Conservation (phyloP, 2,113 vertebrate species). For the Coptodon rendalli region DNA sequence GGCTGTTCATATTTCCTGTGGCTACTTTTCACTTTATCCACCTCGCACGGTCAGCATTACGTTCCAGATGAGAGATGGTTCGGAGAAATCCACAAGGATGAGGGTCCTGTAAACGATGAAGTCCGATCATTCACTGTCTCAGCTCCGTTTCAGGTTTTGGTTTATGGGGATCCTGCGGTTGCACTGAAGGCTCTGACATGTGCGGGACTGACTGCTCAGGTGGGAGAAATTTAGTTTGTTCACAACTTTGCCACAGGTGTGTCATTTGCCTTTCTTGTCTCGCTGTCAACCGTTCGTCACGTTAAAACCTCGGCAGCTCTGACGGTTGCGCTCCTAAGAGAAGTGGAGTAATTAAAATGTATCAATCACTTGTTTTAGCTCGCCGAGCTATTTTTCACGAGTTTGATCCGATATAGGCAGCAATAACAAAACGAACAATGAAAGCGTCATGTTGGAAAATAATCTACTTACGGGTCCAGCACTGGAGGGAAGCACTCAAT, state of each 20-base stretch:
- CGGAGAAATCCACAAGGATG: constrained; percentile 26
- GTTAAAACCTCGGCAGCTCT: constrained; percentile 49
- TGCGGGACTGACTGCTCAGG: constrained; percentile 43
- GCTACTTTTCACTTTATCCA: constrained; percentile 42
- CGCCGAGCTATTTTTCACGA: background rate
- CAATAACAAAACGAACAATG: constrained; percentile 58
- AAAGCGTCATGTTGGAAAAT: constrained; percentile 62
- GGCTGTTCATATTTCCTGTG: constrained; percentile 37
- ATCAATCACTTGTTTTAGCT: constrained; percentile 50
- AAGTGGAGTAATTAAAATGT: constrained; percentile 58
- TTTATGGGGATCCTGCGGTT: constrained; percentile 11
- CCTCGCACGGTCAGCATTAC: constrained; percentile 48
- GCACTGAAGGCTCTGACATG: constrained; percentile 20
- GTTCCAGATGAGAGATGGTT: constrained; percentile 38
- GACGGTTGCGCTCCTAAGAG: constrained; percentile 50
- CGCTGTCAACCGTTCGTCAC: constrained; percentile 41
- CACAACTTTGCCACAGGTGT: constrained; percentile 55
- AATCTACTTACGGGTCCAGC: constrained; percentile 67
- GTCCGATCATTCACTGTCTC: constrained; percentile 32
- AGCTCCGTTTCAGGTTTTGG: constrained; percentile 1
- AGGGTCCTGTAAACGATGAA: constrained; percentile 25
- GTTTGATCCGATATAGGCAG: constrained; percentile 33
- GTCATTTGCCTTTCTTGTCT: constrained; percentile 41
- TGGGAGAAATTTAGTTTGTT: constrained; percentile 39
- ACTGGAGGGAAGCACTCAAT: constrained; percentile 70